These are phyloP conservation scores for Damaliscus lunatus DNA, from an alignment of 2,113 vertebrate species.

Conservation along the genomic window DNA sequence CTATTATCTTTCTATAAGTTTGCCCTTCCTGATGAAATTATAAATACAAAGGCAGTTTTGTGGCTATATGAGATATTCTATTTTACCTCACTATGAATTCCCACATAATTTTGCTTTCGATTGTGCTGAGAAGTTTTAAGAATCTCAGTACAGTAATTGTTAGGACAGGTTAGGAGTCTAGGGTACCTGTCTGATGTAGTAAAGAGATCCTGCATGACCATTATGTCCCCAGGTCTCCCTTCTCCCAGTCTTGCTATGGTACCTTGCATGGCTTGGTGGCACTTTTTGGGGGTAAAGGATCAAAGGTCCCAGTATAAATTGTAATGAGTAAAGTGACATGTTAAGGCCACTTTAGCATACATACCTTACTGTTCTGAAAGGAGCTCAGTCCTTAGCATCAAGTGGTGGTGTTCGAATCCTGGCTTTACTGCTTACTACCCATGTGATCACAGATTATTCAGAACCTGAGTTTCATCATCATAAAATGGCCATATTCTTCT, in stretches of 20 bases:
- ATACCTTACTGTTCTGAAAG: neutral
- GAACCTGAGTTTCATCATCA: neutral
- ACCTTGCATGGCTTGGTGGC: neutral
- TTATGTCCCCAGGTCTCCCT: neutral
- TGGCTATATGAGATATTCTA: constrained; percentile 21
- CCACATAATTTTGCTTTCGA: constrained; percentile 41
- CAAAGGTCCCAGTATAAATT: neutral
- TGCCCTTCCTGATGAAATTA: constrained; percentile 60
- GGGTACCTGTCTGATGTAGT: neutral
- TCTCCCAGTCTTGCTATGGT: neutral
- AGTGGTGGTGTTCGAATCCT: neutral
- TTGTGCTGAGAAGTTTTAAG: constrained; percentile 12
- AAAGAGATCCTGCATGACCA: neutral
- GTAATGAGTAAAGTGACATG: neutral
- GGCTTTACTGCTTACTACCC: neutral
- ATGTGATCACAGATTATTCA: neutral
- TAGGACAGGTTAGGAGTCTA: neutral
- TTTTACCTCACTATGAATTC: constrained; percentile 52
- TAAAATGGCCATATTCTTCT: neutral
- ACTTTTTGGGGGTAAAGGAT: neutral
- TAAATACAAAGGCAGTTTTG: constrained; percentile 60
- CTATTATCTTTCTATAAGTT: constrained; percentile 59
- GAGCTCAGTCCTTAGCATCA: neutral
- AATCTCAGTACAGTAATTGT: neutral
- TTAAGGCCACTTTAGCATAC: neutral